Conservation (phyloP, 2,797 vertebrate genomes). For the Silurus aristotelis region DNA sequence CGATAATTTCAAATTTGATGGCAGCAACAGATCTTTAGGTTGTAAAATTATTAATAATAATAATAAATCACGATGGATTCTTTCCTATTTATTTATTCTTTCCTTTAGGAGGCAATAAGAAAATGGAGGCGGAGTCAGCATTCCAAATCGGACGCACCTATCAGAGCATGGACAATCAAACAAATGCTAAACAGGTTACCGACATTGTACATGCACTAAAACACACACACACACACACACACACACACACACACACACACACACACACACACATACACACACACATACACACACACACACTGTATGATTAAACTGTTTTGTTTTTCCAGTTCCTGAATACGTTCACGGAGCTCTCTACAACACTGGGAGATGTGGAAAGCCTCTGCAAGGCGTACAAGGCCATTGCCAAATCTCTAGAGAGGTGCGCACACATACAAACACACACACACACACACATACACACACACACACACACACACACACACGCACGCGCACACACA, state of each 20-base stretch:
- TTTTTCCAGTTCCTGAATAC: constrained; percentile 62
- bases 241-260: neutral
- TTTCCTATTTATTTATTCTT: neutral
- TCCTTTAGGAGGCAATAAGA: constrained; percentile 73
- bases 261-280: neutral
- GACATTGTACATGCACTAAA: too few relatives aligned
- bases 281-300: neutral
- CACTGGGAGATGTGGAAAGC: constrained; percentile 56
- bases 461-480: neutral
- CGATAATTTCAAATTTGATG: too few relatives aligned
- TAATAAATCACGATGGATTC: too few relatives aligned
- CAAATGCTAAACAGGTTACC: constrained; percentile 60
- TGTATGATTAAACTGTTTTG: constrained; percentile 6
- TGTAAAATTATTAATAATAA: too few relatives aligned
- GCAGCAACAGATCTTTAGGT: too few relatives aligned
- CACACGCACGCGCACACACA: too few relatives aligned
- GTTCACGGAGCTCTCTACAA: constrained; percentile 57
- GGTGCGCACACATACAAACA: constrained; percentile 54
- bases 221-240: neutral
- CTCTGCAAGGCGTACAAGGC: constrained; percentile 64
- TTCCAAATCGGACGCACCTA: constrained; percentile 65
- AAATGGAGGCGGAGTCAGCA: constrained; percentile 57
- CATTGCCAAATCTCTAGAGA: constrained; percentile 62
- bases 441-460: neutral
- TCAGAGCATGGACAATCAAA: constrained; percentile 62